phyloP scores from a whole-genome alignment of 2,113 vertebrate genomes.

The Elanoides forficatus region DNA sequence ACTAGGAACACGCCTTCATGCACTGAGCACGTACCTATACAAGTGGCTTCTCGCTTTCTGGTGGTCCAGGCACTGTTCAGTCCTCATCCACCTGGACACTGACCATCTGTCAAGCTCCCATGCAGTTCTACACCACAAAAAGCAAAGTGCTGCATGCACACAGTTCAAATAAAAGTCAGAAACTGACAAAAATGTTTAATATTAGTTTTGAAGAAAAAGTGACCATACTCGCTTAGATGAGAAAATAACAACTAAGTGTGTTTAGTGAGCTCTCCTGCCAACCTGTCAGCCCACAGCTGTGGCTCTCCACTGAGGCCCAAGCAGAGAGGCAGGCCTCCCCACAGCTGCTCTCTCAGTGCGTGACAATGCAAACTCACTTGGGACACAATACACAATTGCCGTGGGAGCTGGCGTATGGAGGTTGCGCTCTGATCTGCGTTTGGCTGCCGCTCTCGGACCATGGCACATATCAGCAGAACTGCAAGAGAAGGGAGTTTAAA shows the following conservation, averaged over 20 bases:
- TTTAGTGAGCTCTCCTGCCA: conserved; percentile 31
- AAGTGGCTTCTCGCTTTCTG: not conserved
- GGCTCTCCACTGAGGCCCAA: not conserved
- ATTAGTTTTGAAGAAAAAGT: conserved; percentile 50
- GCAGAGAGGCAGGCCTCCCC: not conserved
- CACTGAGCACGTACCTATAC: not conserved
- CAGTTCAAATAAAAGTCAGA: conserved; percentile 51
- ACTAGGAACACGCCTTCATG: not conserved
- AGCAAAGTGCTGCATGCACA: not conserved
- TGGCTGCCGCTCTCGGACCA: not conserved
- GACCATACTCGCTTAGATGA: conserved; percentile 51
- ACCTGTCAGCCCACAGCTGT: not conserved
- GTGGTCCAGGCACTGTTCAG: not conserved
- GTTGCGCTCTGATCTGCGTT: not conserved
- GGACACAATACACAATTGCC: conserved; percentile 56
- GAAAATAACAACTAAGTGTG: conserved; percentile 15
- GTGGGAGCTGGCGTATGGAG: not conserved
- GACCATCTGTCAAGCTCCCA: accelerated
- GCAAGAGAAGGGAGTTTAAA: conserved; percentile 47
- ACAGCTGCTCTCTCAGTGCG: not conserved
- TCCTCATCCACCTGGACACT: not conserved
- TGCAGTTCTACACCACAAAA: not conserved
- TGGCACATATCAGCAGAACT: conserved; percentile 67
- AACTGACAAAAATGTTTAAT: conserved; percentile 69
- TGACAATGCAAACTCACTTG: conserved; percentile 55